phyloP scores from a whole-genome alignment of 2,888 invertebrate genomes.

The Sylvicola cinctus region DNA sequence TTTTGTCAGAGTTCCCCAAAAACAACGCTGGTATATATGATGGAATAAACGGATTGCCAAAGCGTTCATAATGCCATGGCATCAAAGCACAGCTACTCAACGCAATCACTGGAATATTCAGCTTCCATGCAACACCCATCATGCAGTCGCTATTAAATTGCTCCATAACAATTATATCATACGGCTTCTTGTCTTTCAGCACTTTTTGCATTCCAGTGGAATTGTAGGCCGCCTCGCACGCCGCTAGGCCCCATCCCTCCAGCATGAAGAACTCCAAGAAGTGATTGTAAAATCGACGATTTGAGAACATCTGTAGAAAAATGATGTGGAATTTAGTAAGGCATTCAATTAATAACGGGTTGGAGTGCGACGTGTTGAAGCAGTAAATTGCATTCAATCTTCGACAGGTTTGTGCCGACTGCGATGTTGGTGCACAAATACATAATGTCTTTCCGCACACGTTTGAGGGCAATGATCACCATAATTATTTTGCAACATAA shows the following conservation, averaged over 20 bases:
- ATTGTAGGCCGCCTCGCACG: conserved; percentile 18
- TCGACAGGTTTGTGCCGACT: too few species aligned
- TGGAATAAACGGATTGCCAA: conserved; percentile 35
- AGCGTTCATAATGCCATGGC: conserved; percentile 37
- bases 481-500: too few species aligned
- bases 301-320: conserved; percentile 16
- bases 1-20: conserved; percentile 24
- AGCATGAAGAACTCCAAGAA: conserved; percentile 20
- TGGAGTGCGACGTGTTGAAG: too few species aligned
- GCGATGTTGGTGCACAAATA: too few species aligned
- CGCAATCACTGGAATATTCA: conserved; percentile 37
- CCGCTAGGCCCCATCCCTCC: conserved; percentile 18
- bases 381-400: too few species aligned
- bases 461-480: too few species aligned
- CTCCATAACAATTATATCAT: conserved; percentile 47
- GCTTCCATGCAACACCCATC: conserved; percentile 39
- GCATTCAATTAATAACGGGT: too few species aligned
- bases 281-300: conserved; percentile 16
- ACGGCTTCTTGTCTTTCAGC: conserved; percentile 24
- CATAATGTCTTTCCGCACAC: too few species aligned
- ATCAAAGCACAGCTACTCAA: conserved; percentile 35
- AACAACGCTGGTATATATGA: conserved; percentile 34
- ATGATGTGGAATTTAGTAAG: too few species aligned
- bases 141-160: conserved; percentile 53
- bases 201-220: conserved; percentile 13